These are phyloP conservation scores for Spisula solida DNA, from an alignment of 2,888 invertebrate genomes.

Conservation along the genomic window DNA sequence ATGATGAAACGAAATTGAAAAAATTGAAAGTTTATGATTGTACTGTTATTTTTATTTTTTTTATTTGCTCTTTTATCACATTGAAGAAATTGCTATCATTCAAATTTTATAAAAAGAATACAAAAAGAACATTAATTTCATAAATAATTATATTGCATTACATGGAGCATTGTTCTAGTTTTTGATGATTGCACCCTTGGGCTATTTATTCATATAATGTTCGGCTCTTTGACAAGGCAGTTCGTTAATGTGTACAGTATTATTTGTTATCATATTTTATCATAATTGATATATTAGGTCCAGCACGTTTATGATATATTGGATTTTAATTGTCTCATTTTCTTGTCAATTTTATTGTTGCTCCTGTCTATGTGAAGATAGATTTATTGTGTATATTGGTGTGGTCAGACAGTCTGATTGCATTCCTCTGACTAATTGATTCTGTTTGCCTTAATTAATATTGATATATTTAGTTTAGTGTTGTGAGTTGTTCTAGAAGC, in stretches of 20 bases:
- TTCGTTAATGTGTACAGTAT: neutral
- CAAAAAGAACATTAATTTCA: no score
- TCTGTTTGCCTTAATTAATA: neutral
- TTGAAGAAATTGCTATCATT: no score
- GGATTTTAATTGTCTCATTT: conserved; percentile 14
- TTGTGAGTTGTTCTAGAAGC: no score
- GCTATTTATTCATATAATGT: neutral
- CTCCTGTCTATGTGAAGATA: neutral
- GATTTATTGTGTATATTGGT: neutral
- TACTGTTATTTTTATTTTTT: no score
- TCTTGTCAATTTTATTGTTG: neutral
- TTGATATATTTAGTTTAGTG: no score
- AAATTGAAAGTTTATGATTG: no score
- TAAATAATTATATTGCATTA: no score
- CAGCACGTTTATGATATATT: neutral
- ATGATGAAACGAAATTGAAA: no score
- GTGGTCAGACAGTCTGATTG: conserved; percentile 1
- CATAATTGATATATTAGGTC: neutral
- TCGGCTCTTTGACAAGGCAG: neutral
- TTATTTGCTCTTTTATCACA: no score
- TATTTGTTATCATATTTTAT: conserved; percentile 9
- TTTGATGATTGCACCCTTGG: neutral
- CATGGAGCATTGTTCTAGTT: neutral
- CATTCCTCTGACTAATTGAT: neutral
- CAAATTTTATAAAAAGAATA: no score